These are phyloP conservation scores for Hylomyscus alleni DNA, from an alignment of 2,797 vertebrate genomes.

Conservation along the genomic window DNA sequence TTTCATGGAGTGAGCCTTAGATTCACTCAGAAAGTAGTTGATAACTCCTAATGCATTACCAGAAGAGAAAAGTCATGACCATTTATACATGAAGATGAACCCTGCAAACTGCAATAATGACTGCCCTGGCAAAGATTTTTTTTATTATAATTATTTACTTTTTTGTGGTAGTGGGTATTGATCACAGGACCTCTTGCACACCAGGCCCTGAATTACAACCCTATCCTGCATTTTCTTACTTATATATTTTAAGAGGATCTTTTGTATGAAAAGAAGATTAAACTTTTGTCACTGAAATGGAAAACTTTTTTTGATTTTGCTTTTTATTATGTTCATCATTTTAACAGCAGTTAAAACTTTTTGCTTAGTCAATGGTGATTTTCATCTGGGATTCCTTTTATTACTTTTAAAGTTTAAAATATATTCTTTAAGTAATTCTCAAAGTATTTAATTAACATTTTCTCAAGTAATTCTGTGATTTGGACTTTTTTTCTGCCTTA, in stretches of 20 bases:
- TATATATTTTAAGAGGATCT: neutral
- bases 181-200: neutral
- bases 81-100: neutral
- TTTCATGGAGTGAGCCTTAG: neutral
- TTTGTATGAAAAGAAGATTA: conserved; percentile 2
- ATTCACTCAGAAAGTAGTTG: neutral
- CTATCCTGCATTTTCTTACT: neutral
- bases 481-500: neutral
- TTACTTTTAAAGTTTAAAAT: conserved; percentile 27
- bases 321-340: conserved; percentile 14
- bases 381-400: neutral
- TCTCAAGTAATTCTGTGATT: neutral
- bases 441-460: conserved; percentile 13
- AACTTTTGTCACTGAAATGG: conserved; percentile 10
- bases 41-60: neutral
- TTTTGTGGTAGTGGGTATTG: neutral
- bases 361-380: neutral
- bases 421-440: neutral
- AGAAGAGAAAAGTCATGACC: neutral
- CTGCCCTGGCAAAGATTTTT: neutral
- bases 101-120: neutral
- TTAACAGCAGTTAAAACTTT: conserved; percentile 12
- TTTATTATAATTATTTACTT: neutral
- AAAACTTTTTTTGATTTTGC: neutral
- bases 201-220: neutral